Conservation (phyloP, 2,797 vertebrate genomes). For the Pangasius macronema region DNA sequence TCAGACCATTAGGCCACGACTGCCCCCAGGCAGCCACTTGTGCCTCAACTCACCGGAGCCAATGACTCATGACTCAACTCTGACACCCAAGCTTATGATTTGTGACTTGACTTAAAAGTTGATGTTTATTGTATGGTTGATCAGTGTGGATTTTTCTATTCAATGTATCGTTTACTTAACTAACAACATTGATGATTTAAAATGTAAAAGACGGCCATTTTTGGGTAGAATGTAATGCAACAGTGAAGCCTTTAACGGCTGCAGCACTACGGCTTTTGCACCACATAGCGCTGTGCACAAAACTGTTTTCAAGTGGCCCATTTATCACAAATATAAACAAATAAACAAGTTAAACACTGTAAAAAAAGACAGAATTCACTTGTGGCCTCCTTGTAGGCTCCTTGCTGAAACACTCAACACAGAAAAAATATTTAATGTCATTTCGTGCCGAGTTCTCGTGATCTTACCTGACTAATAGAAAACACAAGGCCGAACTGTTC, state of each 20-base stretch:
- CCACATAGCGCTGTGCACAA: not conserved
- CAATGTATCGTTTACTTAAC: not conserved
- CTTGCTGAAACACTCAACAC: not conserved
- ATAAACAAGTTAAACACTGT: not conserved
- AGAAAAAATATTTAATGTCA: not conserved
- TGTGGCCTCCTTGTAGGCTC: not conserved
- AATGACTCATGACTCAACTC: not conserved
- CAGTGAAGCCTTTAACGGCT: not conserved
- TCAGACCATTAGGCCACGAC: too few species aligned
- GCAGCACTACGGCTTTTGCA: not conserved
- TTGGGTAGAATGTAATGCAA: not conserved
- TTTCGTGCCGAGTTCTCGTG: not conserved
- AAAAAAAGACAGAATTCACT: not conserved
- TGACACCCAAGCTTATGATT: not conserved
- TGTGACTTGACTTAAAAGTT: not conserved
- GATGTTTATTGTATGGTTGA: not conserved
- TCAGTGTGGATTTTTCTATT: not conserved
- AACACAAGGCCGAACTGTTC: not conserved
- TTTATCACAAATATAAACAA: not conserved
- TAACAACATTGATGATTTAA: not conserved
- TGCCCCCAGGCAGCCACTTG: too few species aligned
- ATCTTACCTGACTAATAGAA: too few species aligned
- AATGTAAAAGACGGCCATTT: not conserved
- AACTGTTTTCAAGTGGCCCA: not conserved
- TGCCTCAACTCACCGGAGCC: not conserved